Percentiles rank a stretch among this genome's conserved stretches.
phyloP scores from a whole-genome alignment of 2,797 vertebrate genomes.

The Natrix natrix region DNA sequence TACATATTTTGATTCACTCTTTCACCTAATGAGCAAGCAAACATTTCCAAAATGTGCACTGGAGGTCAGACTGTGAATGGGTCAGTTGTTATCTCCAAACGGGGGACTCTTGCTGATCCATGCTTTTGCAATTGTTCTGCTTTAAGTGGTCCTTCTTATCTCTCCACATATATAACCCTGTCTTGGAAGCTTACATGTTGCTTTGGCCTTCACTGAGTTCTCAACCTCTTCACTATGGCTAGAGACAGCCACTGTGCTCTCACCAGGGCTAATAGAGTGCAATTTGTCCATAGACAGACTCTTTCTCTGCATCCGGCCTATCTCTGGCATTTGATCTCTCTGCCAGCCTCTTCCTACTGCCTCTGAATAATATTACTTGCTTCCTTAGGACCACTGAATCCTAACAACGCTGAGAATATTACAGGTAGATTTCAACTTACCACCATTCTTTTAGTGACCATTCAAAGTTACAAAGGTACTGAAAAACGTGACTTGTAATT shows the following conservation, averaged over 20 bases:
- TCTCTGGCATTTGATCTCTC: not conserved
- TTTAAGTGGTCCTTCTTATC: not conserved
- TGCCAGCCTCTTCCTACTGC: not conserved
- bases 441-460: not conserved
- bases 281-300: not conserved
- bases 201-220: not conserved
- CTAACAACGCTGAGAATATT: not conserved
- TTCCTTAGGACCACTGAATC: not conserved
- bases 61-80: not conserved
- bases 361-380: not conserved
- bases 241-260: not conserved
- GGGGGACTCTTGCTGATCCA: not conserved
- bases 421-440: not conserved
- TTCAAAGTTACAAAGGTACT: not conserved
- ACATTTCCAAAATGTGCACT: not conserved
- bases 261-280: not conserved
- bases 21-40: not conserved
- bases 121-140: not conserved
- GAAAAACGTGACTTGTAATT: not conserved
- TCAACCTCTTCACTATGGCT: not conserved
- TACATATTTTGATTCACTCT: not conserved
- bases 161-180: not conserved
- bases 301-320: not conserved
- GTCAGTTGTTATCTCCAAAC: not conserved
- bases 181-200: not conserved